A percentile compares a stretch with the other conserved stretches of the same genome.
These are phyloP conservation scores for Morbakka virulenta DNA, from an alignment of 30 jellyfish, hydroid and myxozoan species.

Conservation along the genomic window DNA sequence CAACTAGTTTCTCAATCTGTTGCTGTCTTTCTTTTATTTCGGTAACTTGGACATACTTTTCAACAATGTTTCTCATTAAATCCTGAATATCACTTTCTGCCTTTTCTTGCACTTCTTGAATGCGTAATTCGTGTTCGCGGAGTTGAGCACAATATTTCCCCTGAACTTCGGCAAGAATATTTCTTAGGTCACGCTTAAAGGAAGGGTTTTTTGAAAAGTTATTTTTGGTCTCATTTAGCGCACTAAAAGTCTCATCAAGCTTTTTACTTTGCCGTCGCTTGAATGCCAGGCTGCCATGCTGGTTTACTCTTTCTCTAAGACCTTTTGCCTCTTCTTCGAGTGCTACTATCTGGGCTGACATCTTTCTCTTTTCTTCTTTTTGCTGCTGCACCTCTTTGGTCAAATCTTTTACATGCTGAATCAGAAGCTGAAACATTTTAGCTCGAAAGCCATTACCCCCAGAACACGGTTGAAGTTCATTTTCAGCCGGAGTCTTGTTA, in stretches of 20 bases:
- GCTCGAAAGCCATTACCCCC: too few species aligned
- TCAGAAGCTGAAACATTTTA: conserved; percentile 63
- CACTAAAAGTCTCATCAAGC: conserved; percentile 2
- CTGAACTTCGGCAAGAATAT: conserved; percentile 73
- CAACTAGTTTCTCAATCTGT: too few species aligned
- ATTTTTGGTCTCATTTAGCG: background rate
- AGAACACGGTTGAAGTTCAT: conserved; percentile 23
- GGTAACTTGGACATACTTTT: conserved; percentile 64
- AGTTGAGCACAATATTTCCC: conserved; percentile 67
- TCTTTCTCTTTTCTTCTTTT: conserved; percentile 63
- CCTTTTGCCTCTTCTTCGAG: conserved; percentile 40
- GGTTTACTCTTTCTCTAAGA: conserved; percentile 2
- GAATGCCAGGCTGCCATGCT: too few species aligned
- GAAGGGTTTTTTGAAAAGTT: conserved; percentile 2
- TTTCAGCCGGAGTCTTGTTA: conserved; percentile 9
- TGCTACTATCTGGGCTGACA: conserved; percentile 40
- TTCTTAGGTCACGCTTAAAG: conserved; percentile 64
- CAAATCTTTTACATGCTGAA: conserved; percentile 84
- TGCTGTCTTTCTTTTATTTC: conserved; percentile 11
- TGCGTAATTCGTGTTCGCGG: conserved; percentile 71
- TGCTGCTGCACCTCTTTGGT: conserved; percentile 74
- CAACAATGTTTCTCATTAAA: conserved; percentile 75
- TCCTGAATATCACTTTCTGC: conserved; percentile 85
- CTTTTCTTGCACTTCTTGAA: conserved; percentile 72
- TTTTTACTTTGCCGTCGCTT: conserved; percentile 15